A percentile compares a stretch with the other conserved stretches of the same genome.
phyloP scores from a whole-genome alignment of 2,113 vertebrate genomes.

The Gadus macrocephalus region DNA sequence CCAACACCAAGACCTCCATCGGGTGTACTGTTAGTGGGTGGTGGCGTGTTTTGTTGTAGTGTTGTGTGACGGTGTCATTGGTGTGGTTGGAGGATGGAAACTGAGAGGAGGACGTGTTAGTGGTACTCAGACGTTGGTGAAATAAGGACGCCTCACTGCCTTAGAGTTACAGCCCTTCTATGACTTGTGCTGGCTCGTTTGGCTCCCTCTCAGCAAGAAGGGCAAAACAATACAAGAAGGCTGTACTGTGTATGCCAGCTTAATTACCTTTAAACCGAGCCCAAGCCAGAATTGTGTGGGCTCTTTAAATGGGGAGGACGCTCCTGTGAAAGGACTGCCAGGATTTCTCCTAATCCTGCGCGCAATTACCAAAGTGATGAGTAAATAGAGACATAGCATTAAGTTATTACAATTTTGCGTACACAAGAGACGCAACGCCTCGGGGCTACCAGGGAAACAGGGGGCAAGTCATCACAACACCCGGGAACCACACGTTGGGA shows the following conservation, averaged over 20 bases:
- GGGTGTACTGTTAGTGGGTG: no score
- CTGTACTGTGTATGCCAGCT: constrained; percentile 10
- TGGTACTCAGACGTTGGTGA: no score
- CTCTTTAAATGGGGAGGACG: constrained; percentile 22
- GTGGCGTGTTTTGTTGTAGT: no score
- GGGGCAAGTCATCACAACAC: constrained; percentile 22
- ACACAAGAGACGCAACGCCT: constrained; percentile 30
- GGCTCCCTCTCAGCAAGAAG: not conserved
- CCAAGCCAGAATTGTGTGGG: constrained; percentile 15
- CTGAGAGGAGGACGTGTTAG: not conserved
- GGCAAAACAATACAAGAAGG: not conserved
- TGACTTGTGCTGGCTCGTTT: constrained; percentile 2
- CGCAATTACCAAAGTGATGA: constrained; percentile 37
- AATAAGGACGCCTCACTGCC: no score
- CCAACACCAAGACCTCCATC: no score
- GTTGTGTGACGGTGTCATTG: no score
- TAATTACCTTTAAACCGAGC: constrained; percentile 20
- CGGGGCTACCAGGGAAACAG: constrained; percentile 21
- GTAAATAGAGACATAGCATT: constrained; percentile 32
- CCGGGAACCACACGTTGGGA: constrained; percentile 8
- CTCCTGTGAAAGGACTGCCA: constrained; percentile 22
- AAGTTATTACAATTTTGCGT: constrained; percentile 27
- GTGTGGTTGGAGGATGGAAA: no score
- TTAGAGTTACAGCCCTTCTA: not conserved
- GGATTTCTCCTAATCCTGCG: constrained; percentile 41